phyloP scores from a whole-genome alignment of 2,113 vertebrate genomes.

The Poeciliopsis occidentalis region DNA sequence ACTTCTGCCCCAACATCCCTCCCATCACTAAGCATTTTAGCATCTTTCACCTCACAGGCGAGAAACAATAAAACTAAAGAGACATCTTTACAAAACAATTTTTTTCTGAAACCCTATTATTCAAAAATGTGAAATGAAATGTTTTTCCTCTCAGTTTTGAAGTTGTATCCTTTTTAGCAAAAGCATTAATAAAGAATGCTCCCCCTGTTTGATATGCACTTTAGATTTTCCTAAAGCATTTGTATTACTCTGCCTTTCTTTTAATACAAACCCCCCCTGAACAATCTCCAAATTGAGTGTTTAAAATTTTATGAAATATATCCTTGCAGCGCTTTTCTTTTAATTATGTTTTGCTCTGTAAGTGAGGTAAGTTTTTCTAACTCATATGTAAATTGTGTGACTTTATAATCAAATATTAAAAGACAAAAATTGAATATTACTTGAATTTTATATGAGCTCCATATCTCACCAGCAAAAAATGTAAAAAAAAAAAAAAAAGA shows the following conservation, averaged over 20 bases:
- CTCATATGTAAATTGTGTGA: constrained; percentile 39
- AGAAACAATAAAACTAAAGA: constrained; percentile 39
- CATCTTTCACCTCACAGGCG: constrained; percentile 13
- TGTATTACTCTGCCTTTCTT: constrained; percentile 53
- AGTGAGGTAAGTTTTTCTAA: constrained; percentile 70
- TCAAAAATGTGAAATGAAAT: constrained; percentile 29
- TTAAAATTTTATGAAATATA: constrained; percentile 75
- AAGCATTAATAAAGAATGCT: constrained; percentile 52
- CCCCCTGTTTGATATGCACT: constrained; percentile 56
- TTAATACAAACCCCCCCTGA: constrained; percentile 56
- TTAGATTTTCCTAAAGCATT: constrained; percentile 56
- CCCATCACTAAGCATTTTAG: neutral
- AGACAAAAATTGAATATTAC: constrained; percentile 63
- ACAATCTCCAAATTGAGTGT: constrained; percentile 64
- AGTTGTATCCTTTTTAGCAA: constrained; percentile 37
- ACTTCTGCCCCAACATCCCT: neutral
- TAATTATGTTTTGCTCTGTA: constrained; percentile 71
- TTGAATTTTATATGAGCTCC: constrained; percentile 40
- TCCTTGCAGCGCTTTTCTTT: constrained; percentile 71
- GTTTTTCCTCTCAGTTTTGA: constrained; percentile 5
- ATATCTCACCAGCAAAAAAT: constrained; percentile 15
- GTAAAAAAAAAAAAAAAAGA: constrained; percentile 31
- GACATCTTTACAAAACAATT: constrained; percentile 11
- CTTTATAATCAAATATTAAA: constrained; percentile 66
- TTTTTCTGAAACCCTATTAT: constrained; percentile 25